Evolutionary conservation across 2,113 vertebrate species (phyloP), one percentile per base, ranked within the genome.

Genomic region (Odontesthes bonariensis): DNA sequence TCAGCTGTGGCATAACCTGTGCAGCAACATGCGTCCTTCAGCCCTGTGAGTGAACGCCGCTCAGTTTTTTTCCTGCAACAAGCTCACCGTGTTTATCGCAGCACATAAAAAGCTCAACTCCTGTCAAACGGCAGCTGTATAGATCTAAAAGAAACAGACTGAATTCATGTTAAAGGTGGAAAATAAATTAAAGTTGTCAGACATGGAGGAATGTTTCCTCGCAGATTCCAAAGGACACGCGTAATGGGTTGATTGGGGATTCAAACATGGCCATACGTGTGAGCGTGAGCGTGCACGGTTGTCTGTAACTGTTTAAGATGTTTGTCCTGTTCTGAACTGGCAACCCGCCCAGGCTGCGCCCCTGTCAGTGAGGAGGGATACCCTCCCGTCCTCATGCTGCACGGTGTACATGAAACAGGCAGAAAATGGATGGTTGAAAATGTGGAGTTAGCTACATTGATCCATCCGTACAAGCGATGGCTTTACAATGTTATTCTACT

Each of bases 11-110:
- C 71, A 69, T 33, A 67, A 73, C 55, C 54, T 44, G 20, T n/a
- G 14, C 19, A 4, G 13, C 61, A 20, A 32, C 0, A 0, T 31
- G 1, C 47, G 46, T 9, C 57, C 67, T 87, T 83, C 83, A 69
- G 80, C 73, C 77, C 40, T 12, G 5, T 61, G 75, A 79, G 59
- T 85, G 75, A 86, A 69, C 59, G 67, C 5, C 14, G 62, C 33
- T 55, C 4, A 56, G 51, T 55, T 59, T 53, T 31, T n/a, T 54
- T 38, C 35, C 33, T 23, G 58, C 0, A 1, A 53, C 47, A 14
- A 11, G 7, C 40, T 54, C 3, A 6, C 14, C 11, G 23, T 51
- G 44, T 66, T 73, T 69, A 56, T 46, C 42, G 59, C 40, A 60
- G 71, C 42, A 60, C 47, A 69, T 12, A 58, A 67, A 61, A 58